Conservation (phyloP, 2,888 invertebrate species). For the Peribatodes rhomboidaria region DNA sequence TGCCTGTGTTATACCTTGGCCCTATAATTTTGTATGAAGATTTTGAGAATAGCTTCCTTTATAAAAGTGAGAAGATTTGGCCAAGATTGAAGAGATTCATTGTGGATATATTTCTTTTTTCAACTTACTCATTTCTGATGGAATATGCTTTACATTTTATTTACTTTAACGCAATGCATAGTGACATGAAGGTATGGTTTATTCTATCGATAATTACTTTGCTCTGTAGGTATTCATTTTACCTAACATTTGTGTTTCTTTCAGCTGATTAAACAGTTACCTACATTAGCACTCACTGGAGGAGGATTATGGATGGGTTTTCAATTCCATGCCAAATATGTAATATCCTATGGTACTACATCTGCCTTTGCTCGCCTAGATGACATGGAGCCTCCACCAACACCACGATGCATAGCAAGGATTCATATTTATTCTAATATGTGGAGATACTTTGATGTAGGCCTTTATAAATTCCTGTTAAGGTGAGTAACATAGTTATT, state of each 20-base stretch:
- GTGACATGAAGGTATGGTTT: slow-evolving; percentile 86
- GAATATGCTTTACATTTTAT: slow-evolving; percentile 92
- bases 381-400: slow-evolving; percentile 90
- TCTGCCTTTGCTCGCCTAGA: slow-evolving; percentile 90
- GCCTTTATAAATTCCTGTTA: slow-evolving; percentile 95
- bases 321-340: slow-evolving; percentile 96
- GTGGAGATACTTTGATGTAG: slow-evolving; percentile 98
- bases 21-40: slow-evolving; percentile 93
- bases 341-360: slow-evolving; percentile 94
- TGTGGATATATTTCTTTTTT: slow-evolving; percentile 84
- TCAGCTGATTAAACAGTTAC: slow-evolving; percentile 85
- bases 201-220: background rate
- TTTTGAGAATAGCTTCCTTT: slow-evolving; percentile 83
- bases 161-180: slow-evolving; percentile 92
- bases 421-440: too few relatives aligned
- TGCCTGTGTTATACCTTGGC: slow-evolving; percentile 93
- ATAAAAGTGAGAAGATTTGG: slow-evolving; percentile 55
- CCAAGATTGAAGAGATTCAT: slow-evolving; percentile 74
- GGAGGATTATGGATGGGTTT: slow-evolving; percentile 96
- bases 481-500: slow-evolving; percentile 82
- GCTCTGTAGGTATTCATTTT: background rate
- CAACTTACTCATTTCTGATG: too few relatives aligned
- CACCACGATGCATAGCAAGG: slow-evolving; percentile 95
- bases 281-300: slow-evolving; percentile 92
- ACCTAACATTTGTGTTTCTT: background rate